Base-by-base conservation (phyloP, 2,888 invertebrate species). In the Psylliodes chrysocephalus region DNA sequence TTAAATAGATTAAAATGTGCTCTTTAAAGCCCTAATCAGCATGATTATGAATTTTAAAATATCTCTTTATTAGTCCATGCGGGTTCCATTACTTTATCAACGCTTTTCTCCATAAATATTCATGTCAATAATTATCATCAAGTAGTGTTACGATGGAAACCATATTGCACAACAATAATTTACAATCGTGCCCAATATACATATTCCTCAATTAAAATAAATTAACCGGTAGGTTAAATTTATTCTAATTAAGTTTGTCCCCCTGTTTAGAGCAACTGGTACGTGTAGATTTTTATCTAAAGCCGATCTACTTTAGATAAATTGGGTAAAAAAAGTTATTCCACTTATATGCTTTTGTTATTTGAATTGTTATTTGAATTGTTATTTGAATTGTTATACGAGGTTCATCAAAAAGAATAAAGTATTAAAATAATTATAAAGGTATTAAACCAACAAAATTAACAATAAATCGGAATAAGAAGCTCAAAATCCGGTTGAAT, bases 61-160 rank as follows among this genome's bases (percentile, higher is more conserved):
- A 57, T 35, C 35, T 14, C 57, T 25, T 35, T 55, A 18, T 33
- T 46, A 33, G 5, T 49, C 4, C 18, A 64, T 64, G 64, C 64
- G 64, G 64, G 64, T 44, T 54, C 51, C 55, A 60, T 44, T 51
- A 60, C 51, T 64, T 55, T 55, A 64, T 60, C 56, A 60, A 52
- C 55, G 56, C 64, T 64, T 60, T 52, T 60, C 33, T 17, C 55
- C 46, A 66, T 68, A 61, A 66, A 68, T 68, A 68, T 68, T 65
- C 65, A 66, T 61, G 15, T 15, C 40, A 53, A 49, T 54, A 59
- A 63, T 66, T 54, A 66, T 62, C 38, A 63, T 15, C 61, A 64
- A 64, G 46, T 61, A 54, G 46, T 61, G 57, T 53, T 42, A 51
- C 46, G 51, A 35, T 61, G 61, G 55, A 64, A 68, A 68, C 51